phyloP scores from a whole-genome alignment of 2,113 vertebrate species.

The Maccullochella peelii region DNA sequence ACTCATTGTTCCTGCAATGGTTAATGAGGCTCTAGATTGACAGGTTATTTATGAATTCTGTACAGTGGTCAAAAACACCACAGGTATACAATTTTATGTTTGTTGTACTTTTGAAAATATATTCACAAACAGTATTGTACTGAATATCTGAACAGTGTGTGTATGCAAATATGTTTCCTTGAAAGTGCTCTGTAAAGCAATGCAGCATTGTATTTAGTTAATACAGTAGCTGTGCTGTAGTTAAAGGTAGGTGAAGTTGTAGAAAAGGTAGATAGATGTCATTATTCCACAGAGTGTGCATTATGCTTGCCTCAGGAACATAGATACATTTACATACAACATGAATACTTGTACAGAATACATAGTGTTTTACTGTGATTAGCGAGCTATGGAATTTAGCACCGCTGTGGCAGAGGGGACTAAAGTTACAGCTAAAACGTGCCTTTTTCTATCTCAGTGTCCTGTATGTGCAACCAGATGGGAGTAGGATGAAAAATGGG shows the following conservation, averaged over 20 bases:
- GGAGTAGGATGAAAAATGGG: neutral
- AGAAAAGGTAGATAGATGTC: neutral
- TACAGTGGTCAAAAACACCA: neutral
- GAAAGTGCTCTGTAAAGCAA: neutral
- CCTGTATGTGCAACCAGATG: neutral
- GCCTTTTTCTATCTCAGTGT: neutral
- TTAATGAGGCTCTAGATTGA: neutral
- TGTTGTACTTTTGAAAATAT: neutral
- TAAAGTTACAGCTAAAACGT: too few species aligned
- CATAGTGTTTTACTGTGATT: neutral
- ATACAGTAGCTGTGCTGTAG: neutral
- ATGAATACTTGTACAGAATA: neutral
- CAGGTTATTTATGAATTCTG: neutral
- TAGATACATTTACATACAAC: neutral
- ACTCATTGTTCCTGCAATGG: constrained; percentile 11
- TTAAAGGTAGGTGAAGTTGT: constrained; percentile 5
- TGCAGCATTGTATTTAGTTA: neutral
- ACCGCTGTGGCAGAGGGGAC: too few species aligned
- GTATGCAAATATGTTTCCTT: neutral
- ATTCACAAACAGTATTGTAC: neutral
- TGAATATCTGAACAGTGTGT: neutral
- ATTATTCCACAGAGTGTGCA: neutral
- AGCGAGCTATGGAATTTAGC: neutral
- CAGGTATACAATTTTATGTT: neutral
- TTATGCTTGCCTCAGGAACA: neutral